Base-by-base conservation (phyloP, 2,113 vertebrate genomes). In the Sardina pilchardus region DNA sequence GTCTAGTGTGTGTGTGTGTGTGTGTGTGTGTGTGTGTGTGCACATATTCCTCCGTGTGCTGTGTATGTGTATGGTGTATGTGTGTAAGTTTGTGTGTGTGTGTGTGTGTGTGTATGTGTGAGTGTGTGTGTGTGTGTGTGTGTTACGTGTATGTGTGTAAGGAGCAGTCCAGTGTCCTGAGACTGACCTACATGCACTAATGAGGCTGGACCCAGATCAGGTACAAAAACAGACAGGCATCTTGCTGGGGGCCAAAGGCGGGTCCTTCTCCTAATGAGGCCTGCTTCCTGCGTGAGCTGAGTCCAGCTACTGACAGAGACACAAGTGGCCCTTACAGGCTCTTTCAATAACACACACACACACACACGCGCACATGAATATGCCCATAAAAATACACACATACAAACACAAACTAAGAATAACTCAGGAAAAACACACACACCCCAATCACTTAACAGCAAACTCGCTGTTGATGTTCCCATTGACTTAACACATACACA, bases 271-370 rank as follows among this genome's bases (percentile, higher is more conserved):
- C 53, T 84, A 86, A 88, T 81, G 34, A 86, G 78, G 26, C 67
- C 36, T 36, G 67, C 84, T 87, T 85, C 86, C 78, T 80, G 84
- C 30, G 63, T 71, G 63, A 71, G 26, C n/a, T 71, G 63, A 53
- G 86, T 39, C 36, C 44, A 85, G 45, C 56, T 83, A 71, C 63
- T 71, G 63, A 71, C 63, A 71, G 63, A 71, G 63, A 34, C 63
- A 71, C 63, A 71, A 71, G 26, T 3, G 9, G 6, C 9, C 63
- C 63, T 71, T 71, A 71, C 26, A 71, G 63, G 34, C 8, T 26
- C 26, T 34, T 71, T 71, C 26, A 71, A 34, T 30, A 71, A 71
- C 63, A 71, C 63, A 71, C 59, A 71, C 21, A 45, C 63, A 75
- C 34, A 48, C 59, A 86, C 44, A 88, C 39, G 82, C n/a, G 80